Conservation (phyloP, 1,140 invertebrate genomes). For the Aphis gossypii region DNA sequence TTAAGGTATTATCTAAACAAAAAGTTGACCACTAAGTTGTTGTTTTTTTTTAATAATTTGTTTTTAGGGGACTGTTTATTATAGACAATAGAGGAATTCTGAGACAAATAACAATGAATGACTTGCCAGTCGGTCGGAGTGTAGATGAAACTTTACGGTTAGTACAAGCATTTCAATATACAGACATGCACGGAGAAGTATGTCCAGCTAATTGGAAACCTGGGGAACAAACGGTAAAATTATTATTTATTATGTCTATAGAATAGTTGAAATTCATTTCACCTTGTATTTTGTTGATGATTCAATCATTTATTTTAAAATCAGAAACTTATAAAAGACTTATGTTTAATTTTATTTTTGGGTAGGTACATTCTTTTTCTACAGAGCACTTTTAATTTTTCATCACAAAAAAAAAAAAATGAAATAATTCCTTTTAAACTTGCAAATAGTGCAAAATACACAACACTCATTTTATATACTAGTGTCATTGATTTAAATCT, state of each 20-base stretch:
- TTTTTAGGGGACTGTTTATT: constrained; percentile 72
- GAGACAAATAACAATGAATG: constrained; percentile 77
- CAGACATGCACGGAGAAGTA: constrained; percentile 72
- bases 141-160: constrained; percentile 75
- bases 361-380: neutral
- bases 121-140: constrained; percentile 74
- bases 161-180: constrained; percentile 77
- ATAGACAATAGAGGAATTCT: constrained; percentile 73
- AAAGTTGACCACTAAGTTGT: neutral
- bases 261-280: neutral
- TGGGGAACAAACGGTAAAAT: constrained; percentile 68
- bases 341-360: neutral
- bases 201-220: constrained; percentile 80
- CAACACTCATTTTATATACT: neutral
- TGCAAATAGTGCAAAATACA: too few relatives aligned
- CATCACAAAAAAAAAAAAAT: too few relatives aligned
- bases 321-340: neutral
- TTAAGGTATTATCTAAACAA: constrained; percentile 68
- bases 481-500: neutral
- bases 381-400: too few relatives aligned
- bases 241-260: neutral
- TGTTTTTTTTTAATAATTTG: neutral
- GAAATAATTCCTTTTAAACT: too few relatives aligned
- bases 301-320: neutral
- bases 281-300: neutral